Evolutionary conservation across 2,797 vertebrate species (phyloP), one percentile per base, ranked within the genome.

Genomic region (Diceros bicornis): DNA sequence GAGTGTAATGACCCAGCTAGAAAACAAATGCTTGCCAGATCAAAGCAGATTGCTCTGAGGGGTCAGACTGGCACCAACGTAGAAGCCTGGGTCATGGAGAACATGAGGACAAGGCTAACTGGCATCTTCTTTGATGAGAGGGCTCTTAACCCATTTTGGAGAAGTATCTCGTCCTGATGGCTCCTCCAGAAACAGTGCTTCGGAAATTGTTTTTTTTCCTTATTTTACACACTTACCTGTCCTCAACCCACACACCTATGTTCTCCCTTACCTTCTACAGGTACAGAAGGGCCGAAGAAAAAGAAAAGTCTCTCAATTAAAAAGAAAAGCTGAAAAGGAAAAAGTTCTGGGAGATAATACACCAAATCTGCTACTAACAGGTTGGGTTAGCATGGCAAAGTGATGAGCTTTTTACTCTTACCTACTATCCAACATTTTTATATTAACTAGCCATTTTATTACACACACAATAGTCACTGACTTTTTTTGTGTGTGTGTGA

Each of bases 1-100:
- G 52, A 86, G 72, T 77, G 11, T 32, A 72, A 29, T 75, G 93
- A 87, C 85, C 97, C 77, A 94, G 83, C 25, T 34, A 32, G 85
- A 82, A 69, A 47, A 59, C 25, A 78, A 64, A 61, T 6, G 21
- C 27, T 34, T 10, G 25, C 85, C 3, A 2, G 64, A 57, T 8
- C 37, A 50, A 79, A 55, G 57, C 47, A 44, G 69, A 32, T 3
- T 91, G 64, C 64, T 82, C 25, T 1, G 34, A 4, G 29, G 32
- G n/a, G 77, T 88, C 88, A 61, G 82, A 23, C 34, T 44, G 74
- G 87, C 57, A 14, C 4, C 13, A 23, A 75, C n/a, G 7, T 34
- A 41, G 64, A 50, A 6, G 20, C 20, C 12, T 7, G 23, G 71
- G 61, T 32, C 5, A 71, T 7, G 4, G 23, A 66, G 57, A 57